These are phyloP conservation scores for Nomia melanderi DNA, from an alignment of 1,140 invertebrate genomes.

Conservation along the genomic window DNA sequence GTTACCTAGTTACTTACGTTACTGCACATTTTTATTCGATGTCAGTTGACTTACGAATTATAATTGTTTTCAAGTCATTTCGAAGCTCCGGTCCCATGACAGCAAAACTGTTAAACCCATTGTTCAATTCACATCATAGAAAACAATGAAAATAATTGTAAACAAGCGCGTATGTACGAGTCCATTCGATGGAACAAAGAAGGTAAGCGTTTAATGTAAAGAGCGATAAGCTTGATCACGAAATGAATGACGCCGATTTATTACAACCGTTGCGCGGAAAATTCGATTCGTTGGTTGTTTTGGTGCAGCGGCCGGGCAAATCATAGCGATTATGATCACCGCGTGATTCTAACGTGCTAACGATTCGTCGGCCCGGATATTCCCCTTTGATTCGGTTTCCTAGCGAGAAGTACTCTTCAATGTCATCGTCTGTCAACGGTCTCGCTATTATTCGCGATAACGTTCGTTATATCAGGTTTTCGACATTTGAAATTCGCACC, in stretches of 20 bases:
- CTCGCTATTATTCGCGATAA: constrained; percentile 64
- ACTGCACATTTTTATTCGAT: too few species aligned
- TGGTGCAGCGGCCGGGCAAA: not conserved
- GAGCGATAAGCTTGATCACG: not conserved
- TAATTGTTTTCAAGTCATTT: too few species aligned
- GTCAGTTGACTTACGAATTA: too few species aligned
- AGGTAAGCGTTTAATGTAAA: not conserved
- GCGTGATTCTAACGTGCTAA: constrained; percentile 5
- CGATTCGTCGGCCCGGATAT: constrained; percentile 62
- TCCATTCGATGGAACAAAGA: too few species aligned
- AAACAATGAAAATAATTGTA: too few species aligned
- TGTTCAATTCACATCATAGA: too few species aligned
- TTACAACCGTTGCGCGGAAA: not conserved
- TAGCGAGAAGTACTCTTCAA: constrained; percentile 47
- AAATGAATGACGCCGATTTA: not conserved
- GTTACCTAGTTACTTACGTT: too few species aligned
- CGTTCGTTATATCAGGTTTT: constrained; percentile 62
- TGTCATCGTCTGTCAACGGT: constrained; percentile 59
- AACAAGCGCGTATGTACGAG: too few species aligned
- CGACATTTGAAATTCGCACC: constrained; percentile 66
- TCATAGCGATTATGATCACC: not conserved
- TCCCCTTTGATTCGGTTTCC: constrained; percentile 60
- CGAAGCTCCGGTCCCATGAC: too few species aligned
- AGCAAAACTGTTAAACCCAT: too few species aligned
- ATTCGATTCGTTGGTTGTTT: not conserved